Evolutionary conservation across 2,888 invertebrate species (phyloP).

Genomic region (Cosmia trapezina): DNA sequence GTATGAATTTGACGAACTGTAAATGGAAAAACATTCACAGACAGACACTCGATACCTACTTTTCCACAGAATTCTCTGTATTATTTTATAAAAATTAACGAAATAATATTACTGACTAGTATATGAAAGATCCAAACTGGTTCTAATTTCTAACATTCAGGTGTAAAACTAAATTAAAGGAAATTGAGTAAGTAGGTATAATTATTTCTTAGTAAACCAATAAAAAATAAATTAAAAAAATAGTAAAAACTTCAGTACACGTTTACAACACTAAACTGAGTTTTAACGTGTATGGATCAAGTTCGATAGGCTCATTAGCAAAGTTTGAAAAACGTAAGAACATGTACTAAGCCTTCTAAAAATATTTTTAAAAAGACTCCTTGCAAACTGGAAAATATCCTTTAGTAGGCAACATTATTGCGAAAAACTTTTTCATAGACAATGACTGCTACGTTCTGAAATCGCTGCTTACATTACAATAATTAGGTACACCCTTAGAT

Average conservation of each 20-base stretch:
- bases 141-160: background rate
- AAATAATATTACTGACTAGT: background rate
- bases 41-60: background rate
- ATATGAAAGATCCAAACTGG: too few relatives aligned
- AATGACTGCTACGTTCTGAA: constrained; percentile 44
- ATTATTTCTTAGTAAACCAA: too few relatives aligned
- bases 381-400: constrained; percentile 4
- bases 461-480: background rate
- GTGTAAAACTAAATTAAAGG: background rate
- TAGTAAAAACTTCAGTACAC: too few relatives aligned
- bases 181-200: too few relatives aligned
- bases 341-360: background rate
- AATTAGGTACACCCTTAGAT: too few relatives aligned
- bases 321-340: background rate
- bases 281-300: background rate
- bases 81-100: background rate
- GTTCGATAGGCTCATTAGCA: too few relatives aligned
- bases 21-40: background rate
- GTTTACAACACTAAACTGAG: background rate
- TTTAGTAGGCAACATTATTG: constrained; percentile 32
- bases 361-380: constrained; percentile 5
- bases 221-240: too few relatives aligned
- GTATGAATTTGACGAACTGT: background rate
- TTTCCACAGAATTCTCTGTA: background rate
- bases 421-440: constrained; percentile 39